Conservation (phyloP, 2,888 invertebrate genomes). For the Tetragnatha montana region DNA sequence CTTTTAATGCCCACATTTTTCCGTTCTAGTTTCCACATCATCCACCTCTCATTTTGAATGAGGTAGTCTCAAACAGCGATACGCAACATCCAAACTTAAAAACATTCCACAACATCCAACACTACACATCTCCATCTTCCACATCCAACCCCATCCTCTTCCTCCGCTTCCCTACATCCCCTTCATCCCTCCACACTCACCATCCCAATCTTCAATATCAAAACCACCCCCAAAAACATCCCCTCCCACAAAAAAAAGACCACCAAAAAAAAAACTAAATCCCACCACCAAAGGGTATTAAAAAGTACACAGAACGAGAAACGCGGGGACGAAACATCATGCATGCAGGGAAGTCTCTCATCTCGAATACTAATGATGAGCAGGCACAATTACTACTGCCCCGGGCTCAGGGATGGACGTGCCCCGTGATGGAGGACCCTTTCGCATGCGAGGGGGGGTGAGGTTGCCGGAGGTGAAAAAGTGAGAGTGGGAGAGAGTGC, state of each 20-base stretch:
- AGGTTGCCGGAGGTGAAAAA: constrained; percentile 45
- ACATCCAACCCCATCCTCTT: too few species aligned
- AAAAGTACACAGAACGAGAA: constrained; percentile 31
- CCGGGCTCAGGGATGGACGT: neutral
- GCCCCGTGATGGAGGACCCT: constrained; percentile 51
- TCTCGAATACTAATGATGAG: constrained; percentile 64
- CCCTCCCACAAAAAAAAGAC: neutral
- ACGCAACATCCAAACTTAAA: too few species aligned
- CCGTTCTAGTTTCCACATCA: too few species aligned
- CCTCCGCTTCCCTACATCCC: neutral
- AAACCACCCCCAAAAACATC: neutral
- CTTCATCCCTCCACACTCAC: constrained; percentile 8
- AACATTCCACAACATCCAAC: too few species aligned
- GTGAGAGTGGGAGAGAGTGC: constrained; percentile 18
- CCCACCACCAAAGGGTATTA: constrained; percentile 4
- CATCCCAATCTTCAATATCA: constrained; percentile 37
- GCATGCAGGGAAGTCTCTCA: constrained; percentile 39
- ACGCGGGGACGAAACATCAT: constrained; percentile 26
- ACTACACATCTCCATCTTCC: too few species aligned
- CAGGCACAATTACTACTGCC: constrained; percentile 48
- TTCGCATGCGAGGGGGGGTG: constrained; percentile 63
- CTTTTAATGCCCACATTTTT: too few species aligned
- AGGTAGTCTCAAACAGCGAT: too few species aligned
- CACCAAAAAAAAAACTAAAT: neutral
- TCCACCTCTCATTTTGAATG: too few species aligned